Evolutionary conservation across 2,888 invertebrate genomes (phyloP).

Genomic region (Nomada fabriciana): DNA sequence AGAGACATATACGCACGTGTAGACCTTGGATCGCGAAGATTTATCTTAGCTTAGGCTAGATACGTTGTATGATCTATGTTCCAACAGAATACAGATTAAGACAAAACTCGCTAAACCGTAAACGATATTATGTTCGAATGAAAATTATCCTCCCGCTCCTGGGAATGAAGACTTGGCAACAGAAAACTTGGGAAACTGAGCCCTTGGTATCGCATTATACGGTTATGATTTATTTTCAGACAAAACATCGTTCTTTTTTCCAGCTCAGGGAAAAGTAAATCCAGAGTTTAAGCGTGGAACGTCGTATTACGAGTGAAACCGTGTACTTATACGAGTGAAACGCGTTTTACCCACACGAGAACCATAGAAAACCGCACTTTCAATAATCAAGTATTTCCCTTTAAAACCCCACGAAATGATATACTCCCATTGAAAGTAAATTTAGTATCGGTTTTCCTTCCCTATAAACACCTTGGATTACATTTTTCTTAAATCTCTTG

Average conservation of each 20-base stretch:
- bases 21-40: constrained; percentile 15
- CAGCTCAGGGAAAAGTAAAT: not conserved
- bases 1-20: constrained; percentile 1
- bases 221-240: constrained; percentile 11
- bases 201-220: not conserved
- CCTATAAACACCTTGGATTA: no score
- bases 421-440: not conserved
- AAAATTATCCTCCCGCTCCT: not conserved
- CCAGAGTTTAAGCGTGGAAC: not conserved
- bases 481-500: no score
- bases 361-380: not conserved
- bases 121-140: not conserved
- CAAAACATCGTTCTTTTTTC: constrained; percentile 1
- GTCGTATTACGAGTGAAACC: constrained; percentile 9
- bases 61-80: constrained; percentile 1
- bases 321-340: constrained; percentile 11
- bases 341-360: not conserved
- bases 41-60: constrained; percentile 17
- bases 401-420: not conserved
- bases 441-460: not conserved
- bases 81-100: not conserved
- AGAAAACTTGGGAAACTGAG: not conserved
- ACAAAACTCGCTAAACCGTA: not conserved
- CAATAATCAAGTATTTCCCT: not conserved
- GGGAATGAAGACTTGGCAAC: not conserved